Base-by-base conservation (phyloP, 2,888 invertebrate species). In the Drosophila subsilvestris region DNA sequence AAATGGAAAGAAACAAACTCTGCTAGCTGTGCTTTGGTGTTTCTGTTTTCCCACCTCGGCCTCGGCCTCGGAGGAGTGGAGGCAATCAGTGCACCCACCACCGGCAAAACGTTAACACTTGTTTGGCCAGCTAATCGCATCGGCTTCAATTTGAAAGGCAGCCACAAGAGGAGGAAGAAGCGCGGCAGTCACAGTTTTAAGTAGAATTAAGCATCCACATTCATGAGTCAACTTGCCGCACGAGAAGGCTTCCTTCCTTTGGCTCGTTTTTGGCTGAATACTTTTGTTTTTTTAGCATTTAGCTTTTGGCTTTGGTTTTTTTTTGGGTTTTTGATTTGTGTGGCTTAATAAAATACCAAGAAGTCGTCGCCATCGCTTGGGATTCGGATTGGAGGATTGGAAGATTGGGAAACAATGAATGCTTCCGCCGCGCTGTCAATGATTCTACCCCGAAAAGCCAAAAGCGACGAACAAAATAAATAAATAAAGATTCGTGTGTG, bases 311-410 rank as follows among this genome's bases (percentile, higher is more conserved):
- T 57, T 57, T 54, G 51, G 63, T 72, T 58, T 59, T 22, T 37
- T 45, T 56, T 63, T 57, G 20, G 22, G 45, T 49, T 60, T 76
- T 85, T 85, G 81, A 86, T 86, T 86, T 86, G 85, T 86, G 87
- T 88, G 87, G 85, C 89, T 88, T 88, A 88, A 86, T 88, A 88
- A 86, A 86, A 86, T 86, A 86, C 85, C 87, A 74, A 88, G 85
- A 86, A 86, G 80, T 79, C 78, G 69, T 75, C 74, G 78, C 55
- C 65, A 56, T 62, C 74, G 66, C 53, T 69, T 29, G 6, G 42
- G 56, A 55, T 55, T 65, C 14, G 66, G 18, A 55, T 54, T 60
- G 62, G 63, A 59, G 76, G 55, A 79, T 83, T 72, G 86, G 77
- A 59, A 73, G 82, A 82, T 86, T 86, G 85, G 84, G 81, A 87